Conservation (phyloP, 1,140 invertebrate species). For the Papilio xuthus region DNA sequence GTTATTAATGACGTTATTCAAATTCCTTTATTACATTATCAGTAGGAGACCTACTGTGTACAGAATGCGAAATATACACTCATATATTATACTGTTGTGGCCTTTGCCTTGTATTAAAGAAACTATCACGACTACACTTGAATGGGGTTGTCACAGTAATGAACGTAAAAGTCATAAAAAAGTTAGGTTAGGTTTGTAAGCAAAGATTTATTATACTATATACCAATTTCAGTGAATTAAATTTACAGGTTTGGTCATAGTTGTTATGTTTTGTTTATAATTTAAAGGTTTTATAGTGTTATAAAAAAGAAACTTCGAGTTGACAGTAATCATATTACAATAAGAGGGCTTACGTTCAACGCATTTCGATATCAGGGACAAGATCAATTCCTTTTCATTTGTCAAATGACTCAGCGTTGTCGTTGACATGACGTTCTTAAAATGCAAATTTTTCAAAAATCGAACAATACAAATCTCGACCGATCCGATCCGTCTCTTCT, state of each 20-base stretch:
- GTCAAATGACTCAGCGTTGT: constrained; percentile 80
- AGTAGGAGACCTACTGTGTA: constrained; percentile 66
- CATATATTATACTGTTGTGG: constrained; percentile 11
- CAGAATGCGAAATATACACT: constrained; percentile 60
- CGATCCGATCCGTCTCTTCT: constrained; percentile 71
- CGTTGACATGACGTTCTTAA: constrained; percentile 79
- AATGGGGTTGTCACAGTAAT: background rate
- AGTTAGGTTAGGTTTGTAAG: background rate
- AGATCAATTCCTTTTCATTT: constrained; percentile 74
- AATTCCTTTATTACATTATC: constrained; percentile 79
- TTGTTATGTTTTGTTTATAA: background rate
- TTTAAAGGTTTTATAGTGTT: constrained; percentile 46
- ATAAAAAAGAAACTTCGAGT: constrained; percentile 53
- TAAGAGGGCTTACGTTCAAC: constrained; percentile 79
- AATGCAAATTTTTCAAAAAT: constrained; percentile 81
- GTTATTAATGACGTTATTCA: constrained; percentile 76
- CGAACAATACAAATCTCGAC: constrained; percentile 78
- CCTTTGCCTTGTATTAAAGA: background rate
- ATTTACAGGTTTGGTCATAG: background rate
- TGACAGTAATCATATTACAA: constrained; percentile 80
- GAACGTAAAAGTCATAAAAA: background rate
- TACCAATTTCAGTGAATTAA: no score
- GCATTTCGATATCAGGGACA: constrained; percentile 73
- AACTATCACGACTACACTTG: background rate
- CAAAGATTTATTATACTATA: no score